Evolutionary conservation across 2,113 vertebrate genomes (phyloP).

Genomic region (Tupaia chinensis): DNA sequence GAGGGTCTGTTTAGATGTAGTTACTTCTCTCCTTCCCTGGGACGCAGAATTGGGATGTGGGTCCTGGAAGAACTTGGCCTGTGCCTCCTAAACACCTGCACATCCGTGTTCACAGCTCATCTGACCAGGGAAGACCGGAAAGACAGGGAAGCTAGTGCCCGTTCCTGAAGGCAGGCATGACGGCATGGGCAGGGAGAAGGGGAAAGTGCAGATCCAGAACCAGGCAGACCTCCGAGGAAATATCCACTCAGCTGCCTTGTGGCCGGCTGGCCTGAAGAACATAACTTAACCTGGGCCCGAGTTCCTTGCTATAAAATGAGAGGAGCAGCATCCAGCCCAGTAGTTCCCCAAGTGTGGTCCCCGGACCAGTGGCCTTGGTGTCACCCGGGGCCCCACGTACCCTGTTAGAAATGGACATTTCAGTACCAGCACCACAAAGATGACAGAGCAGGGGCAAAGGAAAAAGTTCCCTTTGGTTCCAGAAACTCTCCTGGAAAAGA

Average conservation of each 20-base stretch:
- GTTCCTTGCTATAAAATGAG: not conserved
- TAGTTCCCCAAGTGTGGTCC: not conserved
- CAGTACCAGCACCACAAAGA: too few relatives aligned
- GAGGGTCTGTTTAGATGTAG: not conserved
- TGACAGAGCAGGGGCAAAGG: too few relatives aligned
- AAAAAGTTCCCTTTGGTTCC: too few relatives aligned
- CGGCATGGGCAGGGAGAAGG: not conserved
- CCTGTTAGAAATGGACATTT: not conserved
- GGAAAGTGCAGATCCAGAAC: not conserved
- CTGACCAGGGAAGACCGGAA: not conserved
- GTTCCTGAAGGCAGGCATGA: not conserved
- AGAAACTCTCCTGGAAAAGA: too few relatives aligned
- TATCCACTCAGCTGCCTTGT: not conserved
- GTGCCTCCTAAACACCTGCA: not conserved
- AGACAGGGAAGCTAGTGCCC: not conserved
- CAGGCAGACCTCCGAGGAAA: not conserved
- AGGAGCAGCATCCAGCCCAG: not conserved
- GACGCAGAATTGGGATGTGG: conserved; percentile 18
- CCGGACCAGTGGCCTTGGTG: not conserved
- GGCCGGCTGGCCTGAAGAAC: not conserved
- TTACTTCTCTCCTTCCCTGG: conserved; percentile 28
- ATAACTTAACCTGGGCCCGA: not conserved
- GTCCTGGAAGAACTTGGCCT: not conserved
- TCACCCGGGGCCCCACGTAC: not conserved
- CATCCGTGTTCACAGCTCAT: not conserved